Evolutionary conservation across 1,140 invertebrate species (phyloP), one percentile per base, ranked within the genome.

Genomic region (Trypoxylus dichotomus): DNA sequence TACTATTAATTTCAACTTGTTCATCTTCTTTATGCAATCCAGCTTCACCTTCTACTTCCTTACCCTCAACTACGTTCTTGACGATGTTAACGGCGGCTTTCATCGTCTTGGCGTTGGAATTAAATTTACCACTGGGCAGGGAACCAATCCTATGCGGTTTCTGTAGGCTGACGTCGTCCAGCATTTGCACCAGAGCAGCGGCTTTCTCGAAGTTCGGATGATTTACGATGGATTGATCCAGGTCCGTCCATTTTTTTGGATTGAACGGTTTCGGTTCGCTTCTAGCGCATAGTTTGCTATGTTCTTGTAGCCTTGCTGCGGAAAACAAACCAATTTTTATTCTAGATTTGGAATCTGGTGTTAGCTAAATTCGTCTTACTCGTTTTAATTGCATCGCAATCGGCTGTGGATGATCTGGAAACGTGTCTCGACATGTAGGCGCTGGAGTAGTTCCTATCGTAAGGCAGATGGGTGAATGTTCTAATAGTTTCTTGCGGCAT

Each of bases 151-250:
- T 21, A 13, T 68, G 60, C 1, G 60, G 60, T 1, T 63, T 13
- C 2, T 68, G 21, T 0, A 13, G 19, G 24, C 7, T 25, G 13
- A 11, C 27, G 6, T 68, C 60, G 60, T 24, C 27, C 24, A 68
- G 21, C 27, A 68, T 25, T 13, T 68, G 60, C 24, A 68, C 24
- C 7, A 68, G 3, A 10, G 60, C 60, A 24, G 60, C 60, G 1
- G 60, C 60, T 24, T 68, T 68, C 2, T 68, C 60, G 60, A 68
- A 68, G 27, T 68, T 68, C 60, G 60, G 60, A 68, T 68, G 60
- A 27, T 27, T 29, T 0, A 68, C 60, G 21, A 68, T 68, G 7
- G 60, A 68, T 3, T 68, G 8, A 10, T 68, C 60, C 2, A 68
- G 27, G 10, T 68, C 19, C 60, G 60, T 11, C 60, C 60, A 68